phyloP scores from a whole-genome alignment of 2,113 vertebrate genomes.

The Lichenostomus cassidix region DNA sequence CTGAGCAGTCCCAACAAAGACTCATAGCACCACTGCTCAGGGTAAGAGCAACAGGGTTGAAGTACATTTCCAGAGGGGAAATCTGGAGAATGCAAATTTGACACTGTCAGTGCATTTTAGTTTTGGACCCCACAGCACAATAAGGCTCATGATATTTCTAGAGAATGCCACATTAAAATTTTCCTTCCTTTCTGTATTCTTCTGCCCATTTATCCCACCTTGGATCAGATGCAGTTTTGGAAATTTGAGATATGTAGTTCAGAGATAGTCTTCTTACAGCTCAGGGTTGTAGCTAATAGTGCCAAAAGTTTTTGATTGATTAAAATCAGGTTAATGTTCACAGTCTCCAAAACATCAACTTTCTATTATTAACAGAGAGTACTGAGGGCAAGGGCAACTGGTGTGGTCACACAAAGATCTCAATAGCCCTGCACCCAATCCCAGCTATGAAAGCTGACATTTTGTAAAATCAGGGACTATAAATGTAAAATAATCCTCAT shows the following conservation, averaged over 20 bases:
- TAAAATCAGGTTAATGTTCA: not conserved
- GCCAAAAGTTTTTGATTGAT: not conserved
- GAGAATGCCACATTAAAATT: not conserved
- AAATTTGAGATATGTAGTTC: not conserved
- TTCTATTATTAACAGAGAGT: not conserved
- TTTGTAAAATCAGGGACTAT: not conserved
- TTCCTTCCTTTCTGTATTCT: not conserved
- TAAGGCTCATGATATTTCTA: not conserved
- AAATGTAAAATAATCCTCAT: not conserved
- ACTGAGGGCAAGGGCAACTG: not conserved
- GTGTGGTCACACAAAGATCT: not conserved
- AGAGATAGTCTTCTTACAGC: not conserved
- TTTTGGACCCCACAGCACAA: not conserved
- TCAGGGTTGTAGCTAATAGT: not conserved
- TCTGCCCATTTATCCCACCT: not conserved
- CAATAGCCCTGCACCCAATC: not conserved
- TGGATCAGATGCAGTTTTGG: not conserved
- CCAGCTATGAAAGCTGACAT: not conserved
- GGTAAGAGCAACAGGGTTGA: not conserved
- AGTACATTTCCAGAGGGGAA: not conserved
- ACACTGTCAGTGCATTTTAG: not conserved
- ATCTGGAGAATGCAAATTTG: not conserved
- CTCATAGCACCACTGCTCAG: not conserved
- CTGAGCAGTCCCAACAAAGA: not conserved
- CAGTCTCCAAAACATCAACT: not conserved